A percentile compares a stretch with the other conserved stretches of the same genome.
These are phyloP conservation scores for Penaeus indicus DNA, from an alignment of 1,140 invertebrate genomes.

Conservation along the genomic window DNA sequence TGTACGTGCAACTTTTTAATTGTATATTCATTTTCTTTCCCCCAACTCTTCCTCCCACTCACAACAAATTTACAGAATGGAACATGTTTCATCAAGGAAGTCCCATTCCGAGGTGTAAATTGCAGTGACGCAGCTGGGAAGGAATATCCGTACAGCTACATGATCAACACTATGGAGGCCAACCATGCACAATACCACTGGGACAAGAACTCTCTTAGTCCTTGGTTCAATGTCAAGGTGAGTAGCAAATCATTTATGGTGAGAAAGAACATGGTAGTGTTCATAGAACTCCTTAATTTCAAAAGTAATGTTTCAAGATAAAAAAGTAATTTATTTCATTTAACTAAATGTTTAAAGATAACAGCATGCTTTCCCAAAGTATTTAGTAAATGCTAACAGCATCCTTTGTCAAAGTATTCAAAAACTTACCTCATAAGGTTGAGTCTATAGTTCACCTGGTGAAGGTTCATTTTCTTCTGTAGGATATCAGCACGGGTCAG, in stretches of 20 bases:
- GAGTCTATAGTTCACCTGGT: too few relatives aligned
- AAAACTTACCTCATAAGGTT: too few relatives aligned
- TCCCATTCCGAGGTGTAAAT: constrained; percentile 71
- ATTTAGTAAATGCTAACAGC: too few relatives aligned
- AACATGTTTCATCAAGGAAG: constrained; percentile 69
- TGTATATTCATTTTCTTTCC: not conserved
- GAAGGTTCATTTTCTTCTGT: too few relatives aligned
- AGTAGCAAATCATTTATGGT: not conserved
- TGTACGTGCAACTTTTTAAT: not conserved
- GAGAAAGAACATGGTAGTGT: not conserved
- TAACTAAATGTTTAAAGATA: too few relatives aligned
- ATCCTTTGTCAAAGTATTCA: too few relatives aligned
- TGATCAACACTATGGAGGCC: constrained; percentile 60
- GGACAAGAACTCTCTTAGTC: constrained; percentile 68
- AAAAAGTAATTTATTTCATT: too few relatives aligned
- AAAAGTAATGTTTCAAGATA: not conserved
- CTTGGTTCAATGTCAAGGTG: constrained; percentile 70
- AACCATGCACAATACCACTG: constrained; percentile 68
- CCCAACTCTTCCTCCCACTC: constrained; percentile 27
- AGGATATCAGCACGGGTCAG: too few relatives aligned
- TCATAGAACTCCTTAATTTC: not conserved
- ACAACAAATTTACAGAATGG: constrained; percentile 56
- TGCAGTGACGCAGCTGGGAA: constrained; percentile 72
- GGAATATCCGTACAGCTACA: constrained; percentile 68
- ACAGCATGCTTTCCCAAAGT: too few relatives aligned